phyloP scores from a whole-genome alignment of 2,113 vertebrate genomes.

The rat (Rattus norvegicus) region DNA sequence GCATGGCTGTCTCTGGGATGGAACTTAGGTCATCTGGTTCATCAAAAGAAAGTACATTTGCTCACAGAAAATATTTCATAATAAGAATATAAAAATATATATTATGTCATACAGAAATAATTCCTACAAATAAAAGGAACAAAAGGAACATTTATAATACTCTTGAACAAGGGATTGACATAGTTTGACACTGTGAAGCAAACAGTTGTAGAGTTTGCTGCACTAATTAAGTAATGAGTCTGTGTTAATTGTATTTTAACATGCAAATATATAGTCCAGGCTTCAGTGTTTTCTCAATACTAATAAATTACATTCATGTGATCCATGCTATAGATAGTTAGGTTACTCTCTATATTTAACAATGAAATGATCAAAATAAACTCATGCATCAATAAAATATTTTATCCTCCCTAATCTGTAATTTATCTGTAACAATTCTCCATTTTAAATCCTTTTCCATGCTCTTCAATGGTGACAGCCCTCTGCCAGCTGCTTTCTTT shows the following conservation, averaged over 20 bases:
- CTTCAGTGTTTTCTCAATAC: neutral
- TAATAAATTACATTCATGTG: neutral
- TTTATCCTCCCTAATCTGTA: neutral
- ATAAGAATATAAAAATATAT: slow-evolving; percentile 22
- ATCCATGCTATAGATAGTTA: neutral
- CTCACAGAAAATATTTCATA: neutral
- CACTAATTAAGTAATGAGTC: neutral
- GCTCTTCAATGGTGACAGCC: neutral
- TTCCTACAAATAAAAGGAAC: neutral
- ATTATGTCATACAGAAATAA: neutral
- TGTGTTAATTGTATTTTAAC: neutral
- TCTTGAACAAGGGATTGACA: neutral
- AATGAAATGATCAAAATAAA: neutral
- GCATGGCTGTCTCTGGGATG: too few relatives aligned
- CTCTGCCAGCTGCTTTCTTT: slow-evolving; percentile 4
- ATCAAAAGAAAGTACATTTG: neutral
- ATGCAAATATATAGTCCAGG: neutral
- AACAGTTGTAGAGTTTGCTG: neutral
- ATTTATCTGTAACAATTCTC: neutral
- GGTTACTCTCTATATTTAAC: neutral
- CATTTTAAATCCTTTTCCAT: neutral
- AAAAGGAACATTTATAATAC: neutral
- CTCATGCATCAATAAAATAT: neutral
- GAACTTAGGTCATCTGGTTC: neutral
- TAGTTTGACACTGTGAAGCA: neutral